Evolutionary conservation across 2,888 invertebrate genomes (phyloP).

Genomic region (Tipula unca): DNA sequence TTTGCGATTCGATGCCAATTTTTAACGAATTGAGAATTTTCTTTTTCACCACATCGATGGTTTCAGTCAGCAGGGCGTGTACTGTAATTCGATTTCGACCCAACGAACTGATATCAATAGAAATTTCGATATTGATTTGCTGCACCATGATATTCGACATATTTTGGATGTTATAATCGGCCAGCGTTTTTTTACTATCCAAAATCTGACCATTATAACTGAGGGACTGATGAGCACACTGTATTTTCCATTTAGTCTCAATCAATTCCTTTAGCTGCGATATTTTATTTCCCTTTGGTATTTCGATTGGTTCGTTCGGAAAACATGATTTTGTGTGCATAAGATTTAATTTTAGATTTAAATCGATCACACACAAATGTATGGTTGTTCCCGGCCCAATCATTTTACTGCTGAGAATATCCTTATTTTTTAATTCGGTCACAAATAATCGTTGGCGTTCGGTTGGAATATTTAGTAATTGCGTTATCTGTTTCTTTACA

Average conservation of each 20-base stretch:
- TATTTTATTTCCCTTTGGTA: background rate
- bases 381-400: background rate
- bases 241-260: background rate
- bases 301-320: background rate
- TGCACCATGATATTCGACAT: background rate
- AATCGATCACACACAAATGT: background rate
- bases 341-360: background rate
- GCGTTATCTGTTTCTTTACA: background rate
- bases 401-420: background rate
- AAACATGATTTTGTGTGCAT: background rate
- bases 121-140: background rate
- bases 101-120: background rate
- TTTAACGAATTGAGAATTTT: background rate
- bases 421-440: background rate
- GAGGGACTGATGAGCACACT: background rate
- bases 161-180: background rate
- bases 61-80: background rate
- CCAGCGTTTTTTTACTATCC: background rate
- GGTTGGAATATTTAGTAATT: background rate
- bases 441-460: background rate
- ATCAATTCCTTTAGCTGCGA: background rate
- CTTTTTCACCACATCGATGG: background rate
- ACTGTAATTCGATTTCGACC: background rate
- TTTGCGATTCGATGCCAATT: background rate
- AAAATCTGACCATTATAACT: background rate